Conservation (phyloP, 2,888 invertebrate genomes). For the Dromius quadrimaculatus region DNA sequence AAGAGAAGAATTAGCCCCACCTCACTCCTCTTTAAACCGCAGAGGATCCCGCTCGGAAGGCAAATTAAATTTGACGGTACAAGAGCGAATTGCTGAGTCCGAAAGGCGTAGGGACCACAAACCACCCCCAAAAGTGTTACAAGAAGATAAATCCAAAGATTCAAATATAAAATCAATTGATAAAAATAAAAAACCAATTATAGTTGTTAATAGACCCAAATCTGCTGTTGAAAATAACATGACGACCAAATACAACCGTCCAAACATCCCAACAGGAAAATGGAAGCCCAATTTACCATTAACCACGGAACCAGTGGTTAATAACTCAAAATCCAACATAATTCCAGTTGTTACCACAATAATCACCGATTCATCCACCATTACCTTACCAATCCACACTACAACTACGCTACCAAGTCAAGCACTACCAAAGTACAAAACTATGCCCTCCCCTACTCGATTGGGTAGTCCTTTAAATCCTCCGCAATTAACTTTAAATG, state of each 20-base stretch:
- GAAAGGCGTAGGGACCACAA: slow-evolving; percentile 71
- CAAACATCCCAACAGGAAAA: slow-evolving; percentile 44
- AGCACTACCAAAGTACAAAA: slow-evolving; percentile 69
- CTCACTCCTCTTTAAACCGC: slow-evolving; percentile 70
- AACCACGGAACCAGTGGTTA: slow-evolving; percentile 55
- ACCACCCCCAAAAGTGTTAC: slow-evolving; percentile 57
- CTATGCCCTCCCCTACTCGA: slow-evolving; percentile 71
- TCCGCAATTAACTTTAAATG: slow-evolving; percentile 71
- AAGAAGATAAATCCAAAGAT: slow-evolving; percentile 28
- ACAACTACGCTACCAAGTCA: slow-evolving; percentile 61
- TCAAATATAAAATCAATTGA: slow-evolving; percentile 23
- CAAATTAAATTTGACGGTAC: slow-evolving; percentile 77
- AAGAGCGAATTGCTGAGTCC: slow-evolving; percentile 72
- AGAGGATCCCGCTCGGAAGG: slow-evolving; percentile 86
- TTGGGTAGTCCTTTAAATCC: slow-evolving; percentile 62
- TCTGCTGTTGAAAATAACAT: slow-evolving; percentile 60
- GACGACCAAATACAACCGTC: slow-evolving; percentile 44
- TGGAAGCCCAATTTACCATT: slow-evolving; percentile 56
- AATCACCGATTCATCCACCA: slow-evolving; percentile 70
- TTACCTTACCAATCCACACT: slow-evolving; percentile 69
- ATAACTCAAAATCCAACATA: slow-evolving; percentile 53
- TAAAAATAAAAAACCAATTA: slow-evolving; percentile 52
- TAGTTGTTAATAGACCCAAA: slow-evolving; percentile 60
- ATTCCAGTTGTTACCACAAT: slow-evolving; percentile 61
- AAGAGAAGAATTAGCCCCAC: slow-evolving; percentile 70